Percentiles rank a stretch among this genome's conserved stretches.
Evolutionary conservation across 1,140 invertebrate species (phyloP).

Genomic region (Batillaria attramentaria): DNA sequence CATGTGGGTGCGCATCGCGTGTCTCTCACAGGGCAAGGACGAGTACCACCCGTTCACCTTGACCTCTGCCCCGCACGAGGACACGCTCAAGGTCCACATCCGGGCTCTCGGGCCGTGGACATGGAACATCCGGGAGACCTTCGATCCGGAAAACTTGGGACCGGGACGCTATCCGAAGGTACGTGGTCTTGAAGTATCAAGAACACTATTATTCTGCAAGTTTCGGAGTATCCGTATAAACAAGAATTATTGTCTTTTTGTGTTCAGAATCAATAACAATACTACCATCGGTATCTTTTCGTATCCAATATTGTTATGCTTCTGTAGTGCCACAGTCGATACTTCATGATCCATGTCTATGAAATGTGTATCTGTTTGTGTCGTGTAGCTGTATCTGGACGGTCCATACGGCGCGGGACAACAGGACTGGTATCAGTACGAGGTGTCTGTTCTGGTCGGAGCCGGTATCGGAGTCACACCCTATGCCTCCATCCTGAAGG

Average conservation of each 20-base stretch:
- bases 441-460: constrained; percentile 95
- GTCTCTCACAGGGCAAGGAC: constrained; percentile 90
- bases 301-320: no score
- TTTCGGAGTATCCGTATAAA: no score
- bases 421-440: constrained; percentile 95
- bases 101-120: constrained; percentile 96
- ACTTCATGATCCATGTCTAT: no score
- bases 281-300: no score
- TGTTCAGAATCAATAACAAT: no score
- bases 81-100: constrained; percentile 97
- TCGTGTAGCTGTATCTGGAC: constrained; percentile 84
- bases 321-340: no score
- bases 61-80: constrained; percentile 98
- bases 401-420: constrained; percentile 99
- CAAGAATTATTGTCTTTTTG: no score
- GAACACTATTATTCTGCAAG: no score
- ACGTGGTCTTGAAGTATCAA: no score
- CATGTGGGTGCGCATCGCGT: constrained; percentile 91
- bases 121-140: constrained; percentile 97
- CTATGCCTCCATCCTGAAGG: constrained; percentile 94
- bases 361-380: no score
- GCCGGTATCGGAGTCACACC: constrained; percentile 99
- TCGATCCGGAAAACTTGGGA: constrained; percentile 95
- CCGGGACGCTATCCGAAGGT: constrained; percentile 81
- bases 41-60: constrained; percentile 99